phyloP scores from a whole-genome alignment of 2,888 invertebrate species.

The Microctonus hyperodae region DNA sequence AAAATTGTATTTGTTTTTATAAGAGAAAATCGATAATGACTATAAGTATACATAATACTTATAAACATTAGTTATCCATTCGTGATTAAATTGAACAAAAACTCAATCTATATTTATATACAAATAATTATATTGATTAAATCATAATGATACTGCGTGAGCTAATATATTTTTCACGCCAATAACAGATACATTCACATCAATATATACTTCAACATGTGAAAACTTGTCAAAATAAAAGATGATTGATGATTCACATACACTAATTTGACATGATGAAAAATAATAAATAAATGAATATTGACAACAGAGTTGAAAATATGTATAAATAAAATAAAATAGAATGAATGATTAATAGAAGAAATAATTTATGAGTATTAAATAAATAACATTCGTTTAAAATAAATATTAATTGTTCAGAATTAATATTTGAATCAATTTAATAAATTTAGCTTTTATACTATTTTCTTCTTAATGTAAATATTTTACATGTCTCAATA shows the following conservation, averaged over 20 bases:
- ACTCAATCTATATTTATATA: too few species aligned
- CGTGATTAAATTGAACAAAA: neutral
- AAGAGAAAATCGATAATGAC: neutral
- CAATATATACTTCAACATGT: neutral
- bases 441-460: neutral
- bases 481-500: too few species aligned
- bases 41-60: neutral
- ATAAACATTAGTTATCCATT: neutral
- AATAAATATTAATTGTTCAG: neutral
- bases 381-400: neutral
- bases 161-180: neutral
- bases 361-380: neutral
- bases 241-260: neutral
- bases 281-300: too few species aligned
- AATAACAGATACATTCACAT: slow-evolving; percentile 1
- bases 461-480: too few species aligned
- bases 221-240: neutral
- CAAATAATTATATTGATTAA: slow-evolving; percentile 25
- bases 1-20: neutral
- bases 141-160: slow-evolving; percentile 22
- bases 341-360: too few species aligned
- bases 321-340: too few species aligned
- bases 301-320: too few species aligned
- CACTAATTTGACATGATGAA: neutral
- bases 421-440: too few species aligned